Conservation (phyloP, 2,797 vertebrate species). For the Ptychobarbus kaznakovi region DNA sequence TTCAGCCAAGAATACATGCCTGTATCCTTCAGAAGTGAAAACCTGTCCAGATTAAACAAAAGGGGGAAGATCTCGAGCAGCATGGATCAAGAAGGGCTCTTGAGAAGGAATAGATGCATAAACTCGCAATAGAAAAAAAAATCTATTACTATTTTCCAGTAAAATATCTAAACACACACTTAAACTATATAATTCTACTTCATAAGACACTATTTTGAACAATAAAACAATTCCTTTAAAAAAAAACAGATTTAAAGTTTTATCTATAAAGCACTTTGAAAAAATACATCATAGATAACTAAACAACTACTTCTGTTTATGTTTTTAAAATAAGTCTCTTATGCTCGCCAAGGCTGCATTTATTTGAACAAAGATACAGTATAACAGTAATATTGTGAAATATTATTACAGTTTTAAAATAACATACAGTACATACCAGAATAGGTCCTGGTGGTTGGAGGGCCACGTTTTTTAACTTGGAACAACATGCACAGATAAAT, state of each 20-base stretch:
- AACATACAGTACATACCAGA: background rate
- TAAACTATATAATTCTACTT: background rate
- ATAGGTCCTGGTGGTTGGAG: background rate
- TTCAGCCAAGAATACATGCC: background rate
- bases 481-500: background rate
- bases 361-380: background rate
- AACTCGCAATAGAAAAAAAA: background rate
- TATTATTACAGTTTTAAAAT: background rate
- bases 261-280: background rate
- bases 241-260: no score
- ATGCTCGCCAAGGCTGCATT: no score
- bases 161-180: background rate
- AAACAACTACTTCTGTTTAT: background rate
- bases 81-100: background rate
- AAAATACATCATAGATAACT: background rate
- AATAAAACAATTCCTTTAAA: background rate
- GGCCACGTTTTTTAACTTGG: background rate
- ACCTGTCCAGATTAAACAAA: background rate
- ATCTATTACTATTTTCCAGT: background rate
- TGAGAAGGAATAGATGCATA: background rate
- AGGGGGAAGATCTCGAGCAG: background rate
- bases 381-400: background rate
- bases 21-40: background rate
- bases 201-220: background rate
- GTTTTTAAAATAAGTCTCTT: background rate